Percentiles rank a stretch among this genome's conserved stretches.
Evolutionary conservation across 2,888 invertebrate species (phyloP).

Genomic region (Meandrusa payeni): DNA sequence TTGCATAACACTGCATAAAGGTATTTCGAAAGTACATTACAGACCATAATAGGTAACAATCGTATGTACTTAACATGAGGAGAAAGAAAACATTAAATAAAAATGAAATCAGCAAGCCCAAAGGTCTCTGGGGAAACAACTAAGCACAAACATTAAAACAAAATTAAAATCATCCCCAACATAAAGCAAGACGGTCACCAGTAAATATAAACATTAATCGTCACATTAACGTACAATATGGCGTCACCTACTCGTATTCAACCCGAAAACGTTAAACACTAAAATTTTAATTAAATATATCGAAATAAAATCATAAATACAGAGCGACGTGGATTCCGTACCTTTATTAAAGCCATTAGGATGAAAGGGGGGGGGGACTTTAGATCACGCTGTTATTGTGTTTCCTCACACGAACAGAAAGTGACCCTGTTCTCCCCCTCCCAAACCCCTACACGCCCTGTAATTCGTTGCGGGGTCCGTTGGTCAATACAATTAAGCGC

Average conservation of each 20-base stretch:
- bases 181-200: not conserved
- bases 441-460: constrained; percentile 12
- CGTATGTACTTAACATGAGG: no score
- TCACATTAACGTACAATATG: constrained; percentile 12
- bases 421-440: constrained; percentile 32
- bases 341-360: constrained; percentile 78
- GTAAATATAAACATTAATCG: constrained; percentile 9
- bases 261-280: constrained; percentile 44
- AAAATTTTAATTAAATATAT: constrained; percentile 78
- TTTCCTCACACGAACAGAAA: constrained; percentile 58
- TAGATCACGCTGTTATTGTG: constrained; percentile 67
- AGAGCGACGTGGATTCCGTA: constrained; percentile 62
- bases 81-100: no score
- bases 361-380: constrained; percentile 49
- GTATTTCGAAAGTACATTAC: no score
- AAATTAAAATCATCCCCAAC: no score
- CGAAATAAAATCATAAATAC: constrained; percentile 76
- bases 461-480: constrained; percentile 49
- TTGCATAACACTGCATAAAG: no score
- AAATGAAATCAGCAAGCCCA: no score
- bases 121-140: no score
- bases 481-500: constrained; percentile 77
- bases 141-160: no score
- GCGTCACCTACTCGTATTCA: constrained; percentile 23
- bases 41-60: no score